A percentile compares a stretch with the other conserved stretches of the same genome.
Conservation (phyloP, 2,113 vertebrate species). For the Nesogale talazaci region DNA sequence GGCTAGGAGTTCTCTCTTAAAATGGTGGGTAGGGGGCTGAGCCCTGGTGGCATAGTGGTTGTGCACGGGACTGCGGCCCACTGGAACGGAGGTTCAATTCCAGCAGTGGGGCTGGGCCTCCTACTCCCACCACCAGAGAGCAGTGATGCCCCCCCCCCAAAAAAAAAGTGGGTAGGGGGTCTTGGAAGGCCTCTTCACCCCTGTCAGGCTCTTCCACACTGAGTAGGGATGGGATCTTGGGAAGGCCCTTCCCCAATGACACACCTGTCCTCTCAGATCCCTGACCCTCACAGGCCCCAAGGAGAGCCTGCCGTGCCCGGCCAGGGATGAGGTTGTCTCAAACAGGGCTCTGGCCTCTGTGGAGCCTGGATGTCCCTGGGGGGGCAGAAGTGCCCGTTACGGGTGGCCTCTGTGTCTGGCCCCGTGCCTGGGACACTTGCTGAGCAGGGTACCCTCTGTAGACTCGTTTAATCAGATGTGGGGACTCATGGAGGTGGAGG, state of each 20-base stretch:
- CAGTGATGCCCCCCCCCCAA: no score
- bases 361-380: neutral
- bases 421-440: neutral
- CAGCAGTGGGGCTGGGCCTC: no score
- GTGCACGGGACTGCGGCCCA: no score
- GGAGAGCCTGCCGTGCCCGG: neutral
- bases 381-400: neutral
- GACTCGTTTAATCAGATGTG: slow-evolving; percentile 2
- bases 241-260: neutral
- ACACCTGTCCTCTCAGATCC: neutral
- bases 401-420: neutral
- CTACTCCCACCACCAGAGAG: no score
- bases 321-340: neutral
- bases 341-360: neutral
- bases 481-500: neutral
- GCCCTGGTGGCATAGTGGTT: no score
- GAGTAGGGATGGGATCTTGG: neutral
- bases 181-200: neutral
- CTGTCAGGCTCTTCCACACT: neutral
- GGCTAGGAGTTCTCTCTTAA: neutral
- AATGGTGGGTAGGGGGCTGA: no score
- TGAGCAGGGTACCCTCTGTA: neutral
- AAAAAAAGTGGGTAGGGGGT: no score
- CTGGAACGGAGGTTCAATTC: no score
- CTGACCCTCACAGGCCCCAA: neutral